Evolutionary conservation across 92 coral and sea anemone species (phyloP), one percentile per base, ranked within the genome.

Genomic region (Parazoanthus swiftii): DNA sequence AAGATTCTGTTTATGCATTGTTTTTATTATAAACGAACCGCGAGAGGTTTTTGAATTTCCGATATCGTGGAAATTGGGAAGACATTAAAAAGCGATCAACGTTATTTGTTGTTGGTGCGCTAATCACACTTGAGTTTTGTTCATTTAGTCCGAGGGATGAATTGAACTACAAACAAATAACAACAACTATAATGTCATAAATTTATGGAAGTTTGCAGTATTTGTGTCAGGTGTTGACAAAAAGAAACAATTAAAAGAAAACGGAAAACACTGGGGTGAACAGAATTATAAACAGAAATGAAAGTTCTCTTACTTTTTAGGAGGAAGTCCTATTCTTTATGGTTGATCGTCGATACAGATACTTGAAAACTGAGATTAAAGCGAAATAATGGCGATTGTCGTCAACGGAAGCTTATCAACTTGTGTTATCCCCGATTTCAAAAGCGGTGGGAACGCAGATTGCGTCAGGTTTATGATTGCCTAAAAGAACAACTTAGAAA

Each of bases 41-140:
- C 79, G 87, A 84, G 87, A 84, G 79, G 72, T 84, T 73, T 71
- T 29, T 15, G n/a, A 84, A 79, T 70, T 84, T 84, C 79, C 87
- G 87, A 70, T 72, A 26, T 72, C 42, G 21, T 84, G 67, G 65
- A 89, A 76, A 70, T 80, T 75, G 79, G 46, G 68, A 66, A 79
- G 85, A 82, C 86, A 80, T 89, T 91, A 89, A 89, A 89, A 89
- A 88, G 85, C 88, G 88, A 91, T 91, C 89, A 91, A 38, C 74
- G 80, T 66, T 91, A 85, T 89, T 89, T 91, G 86, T 72, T 88
- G 83, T 89, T 85, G 83, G 72, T 35, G 71, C 82, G 82, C 72
- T 85, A 86, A 89, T 88, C 82, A 68, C 91, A 74, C 85, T 48
- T 72, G 85, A 59, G 38, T 68, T 83, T 72, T 63, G 85, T 88